Conservation (phyloP, 92 coral and sea anemone species). For the Zoanthus solanderi region DNA sequence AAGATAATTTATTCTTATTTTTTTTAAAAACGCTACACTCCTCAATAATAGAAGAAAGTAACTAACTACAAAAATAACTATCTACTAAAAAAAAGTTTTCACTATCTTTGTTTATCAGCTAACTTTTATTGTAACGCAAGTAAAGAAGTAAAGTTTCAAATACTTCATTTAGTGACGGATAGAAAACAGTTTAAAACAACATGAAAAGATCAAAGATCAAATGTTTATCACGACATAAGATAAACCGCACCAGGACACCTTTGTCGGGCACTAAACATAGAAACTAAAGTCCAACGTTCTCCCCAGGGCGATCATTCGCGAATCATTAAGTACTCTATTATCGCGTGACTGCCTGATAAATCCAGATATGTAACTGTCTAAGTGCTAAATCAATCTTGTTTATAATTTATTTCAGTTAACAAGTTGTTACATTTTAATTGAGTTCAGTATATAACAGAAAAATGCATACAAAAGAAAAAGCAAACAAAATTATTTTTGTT, state of each 20-base stretch:
- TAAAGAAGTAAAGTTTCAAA: background rate
- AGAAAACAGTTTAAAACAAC: background rate
- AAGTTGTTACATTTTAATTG: background rate
- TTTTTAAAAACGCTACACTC: too few relatives aligned
- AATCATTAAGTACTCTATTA: background rate
- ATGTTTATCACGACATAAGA: background rate
- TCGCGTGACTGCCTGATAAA: background rate
- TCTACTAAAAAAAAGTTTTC: background rate
- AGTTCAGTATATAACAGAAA: background rate
- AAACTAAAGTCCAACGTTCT: background rate
- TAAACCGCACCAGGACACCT: background rate
- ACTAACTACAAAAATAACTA: too few relatives aligned
- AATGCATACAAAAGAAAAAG: background rate
- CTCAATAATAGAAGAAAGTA: too few relatives aligned
- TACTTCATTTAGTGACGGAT: background rate
- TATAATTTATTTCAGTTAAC: background rate
- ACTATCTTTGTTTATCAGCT: background rate
- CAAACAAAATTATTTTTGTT: background rate
- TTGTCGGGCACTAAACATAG: background rate
- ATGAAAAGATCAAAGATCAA: background rate
- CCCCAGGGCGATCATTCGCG: background rate
- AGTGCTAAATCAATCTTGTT: background rate
- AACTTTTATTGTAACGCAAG: background rate
- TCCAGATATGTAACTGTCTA: background rate
- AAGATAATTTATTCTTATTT: too few relatives aligned